A percentile compares a stretch with the other conserved stretches of the same genome.
Evolutionary conservation across 2,888 invertebrate genomes (phyloP).

Genomic region (Ectobius pallidus): DNA sequence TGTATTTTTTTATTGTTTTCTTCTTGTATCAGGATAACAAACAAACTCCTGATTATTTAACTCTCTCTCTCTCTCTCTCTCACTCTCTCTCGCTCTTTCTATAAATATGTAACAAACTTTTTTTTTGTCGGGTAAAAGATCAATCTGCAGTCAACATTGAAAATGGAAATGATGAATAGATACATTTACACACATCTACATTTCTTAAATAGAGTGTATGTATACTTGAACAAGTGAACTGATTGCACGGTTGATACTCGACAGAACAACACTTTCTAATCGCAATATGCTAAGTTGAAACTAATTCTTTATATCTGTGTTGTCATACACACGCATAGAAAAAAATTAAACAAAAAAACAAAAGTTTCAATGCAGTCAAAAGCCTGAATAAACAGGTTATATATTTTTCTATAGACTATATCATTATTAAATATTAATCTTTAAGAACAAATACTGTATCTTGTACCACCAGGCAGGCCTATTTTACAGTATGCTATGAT

Average conservation of each 20-base stretch:
- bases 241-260: slow-evolving; percentile 31
- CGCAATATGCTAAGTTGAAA: slow-evolving; percentile 22
- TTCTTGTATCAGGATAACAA: slow-evolving; percentile 41
- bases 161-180: slow-evolving; percentile 19
- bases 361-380: slow-evolving; percentile 34
- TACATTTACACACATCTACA: slow-evolving; percentile 29
- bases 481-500: slow-evolving; percentile 40
- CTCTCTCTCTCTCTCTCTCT: slow-evolving; percentile 17
- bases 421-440: slow-evolving; percentile 37
- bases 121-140: slow-evolving; percentile 23
- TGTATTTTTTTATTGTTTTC: slow-evolving; percentile 36
- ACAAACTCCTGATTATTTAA: slow-evolving; percentile 39
- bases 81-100: slow-evolving; percentile 29
- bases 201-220: slow-evolving; percentile 16
- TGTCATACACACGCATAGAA: slow-evolving; percentile 5
- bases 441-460: slow-evolving; percentile 40
- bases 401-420: slow-evolving; percentile 33
- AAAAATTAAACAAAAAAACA: slow-evolving; percentile 23
- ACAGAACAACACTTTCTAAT: slow-evolving; percentile 39
- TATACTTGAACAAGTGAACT: slow-evolving; percentile 20
- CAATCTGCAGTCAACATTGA: slow-evolving; percentile 24
- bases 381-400: slow-evolving; percentile 30
- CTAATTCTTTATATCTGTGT: neutral
- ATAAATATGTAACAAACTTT: slow-evolving; percentile 41
- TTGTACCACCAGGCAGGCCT: slow-evolving; percentile 40